Evolutionary conservation across 2,113 vertebrate species (phyloP), one percentile per base, ranked within the genome.

Genomic region (Lynx canadensis): DNA sequence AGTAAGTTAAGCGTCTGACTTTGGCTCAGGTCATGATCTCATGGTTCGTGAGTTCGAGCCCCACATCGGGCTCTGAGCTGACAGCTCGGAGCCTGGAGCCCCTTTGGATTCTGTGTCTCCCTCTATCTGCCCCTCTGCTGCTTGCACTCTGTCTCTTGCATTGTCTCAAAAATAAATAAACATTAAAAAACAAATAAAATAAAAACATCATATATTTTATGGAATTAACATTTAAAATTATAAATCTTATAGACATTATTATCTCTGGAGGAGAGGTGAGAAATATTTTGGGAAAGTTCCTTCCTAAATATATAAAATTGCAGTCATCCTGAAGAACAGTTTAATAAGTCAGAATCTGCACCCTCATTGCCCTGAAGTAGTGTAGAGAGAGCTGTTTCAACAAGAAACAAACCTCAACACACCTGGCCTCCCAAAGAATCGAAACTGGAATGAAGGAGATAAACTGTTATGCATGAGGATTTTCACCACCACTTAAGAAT

Each of bases 361-460:
- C 0, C 33, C 6, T 71, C 87, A 10, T 80, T 97, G 80, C 68
- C 89, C 83, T 0, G 2, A 93, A 88, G 87, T 63, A 83, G 27
- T 48, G 84, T 6, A 73, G 83, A 80, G 55, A 96, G 50, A n/a
- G 82, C 79, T 66, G 65, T 84, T 95, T 94, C 85, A 83, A 86
- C 80, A 74, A 55, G 91, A 25, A 76, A 41, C 41, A 41, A 7
- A 92, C 52, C 23, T 89, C 19, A 27, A 1, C 38, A 74, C 45
- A 85, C 87, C 78, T 88, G 82, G 63, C 16, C 57, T 81, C 65
- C 88, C 65, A 91, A 41, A 86, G 76, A 63, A 50, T 79, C 69
- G 60, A 79, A 86, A 63, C 71, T 74, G 41, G 23, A 93, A 95
- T 74, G 38, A 90, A 55, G 63, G 50, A 78, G 23, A 31, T 55